phyloP scores from a whole-genome alignment of 1,140 invertebrate genomes.

The Marisa cornuarietis region DNA sequence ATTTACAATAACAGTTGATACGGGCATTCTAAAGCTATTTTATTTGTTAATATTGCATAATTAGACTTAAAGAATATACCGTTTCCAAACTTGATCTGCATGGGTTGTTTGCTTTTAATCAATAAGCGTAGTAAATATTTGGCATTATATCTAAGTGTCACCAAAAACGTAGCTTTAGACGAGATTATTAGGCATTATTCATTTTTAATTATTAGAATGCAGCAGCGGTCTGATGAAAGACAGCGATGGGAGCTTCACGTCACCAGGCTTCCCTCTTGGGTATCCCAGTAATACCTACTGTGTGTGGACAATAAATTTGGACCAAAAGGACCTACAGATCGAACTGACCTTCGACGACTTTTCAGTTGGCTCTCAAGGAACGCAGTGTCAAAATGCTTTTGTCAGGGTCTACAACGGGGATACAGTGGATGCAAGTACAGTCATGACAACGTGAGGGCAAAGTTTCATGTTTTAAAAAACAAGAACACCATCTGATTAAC shows the following conservation, averaged over 20 bases:
- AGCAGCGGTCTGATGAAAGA: background rate
- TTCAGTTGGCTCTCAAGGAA: background rate
- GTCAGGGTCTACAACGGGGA: background rate
- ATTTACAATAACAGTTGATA: too few species aligned
- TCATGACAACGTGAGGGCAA: background rate
- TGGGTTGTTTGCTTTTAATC: too few species aligned
- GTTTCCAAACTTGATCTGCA: too few species aligned
- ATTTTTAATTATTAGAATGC: background rate
- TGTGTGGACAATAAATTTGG: background rate
- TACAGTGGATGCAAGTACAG: background rate
- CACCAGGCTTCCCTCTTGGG: background rate
- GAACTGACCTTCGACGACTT: background rate
- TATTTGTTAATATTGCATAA: too few species aligned
- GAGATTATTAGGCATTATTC: too few species aligned
- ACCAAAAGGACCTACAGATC: background rate
- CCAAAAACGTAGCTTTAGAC: too few species aligned
- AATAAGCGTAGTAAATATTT: too few species aligned
- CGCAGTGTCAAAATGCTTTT: background rate
- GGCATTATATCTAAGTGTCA: too few species aligned
- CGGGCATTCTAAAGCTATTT: too few species aligned
- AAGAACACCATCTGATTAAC: background rate
- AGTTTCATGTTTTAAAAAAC: background rate
- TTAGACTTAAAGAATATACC: too few species aligned
- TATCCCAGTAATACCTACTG: slow-evolving; percentile 1
- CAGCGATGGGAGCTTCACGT: background rate